These are phyloP conservation scores for Meles meles DNA, from an alignment of 2,113 vertebrate genomes.

Conservation along the genomic window DNA sequence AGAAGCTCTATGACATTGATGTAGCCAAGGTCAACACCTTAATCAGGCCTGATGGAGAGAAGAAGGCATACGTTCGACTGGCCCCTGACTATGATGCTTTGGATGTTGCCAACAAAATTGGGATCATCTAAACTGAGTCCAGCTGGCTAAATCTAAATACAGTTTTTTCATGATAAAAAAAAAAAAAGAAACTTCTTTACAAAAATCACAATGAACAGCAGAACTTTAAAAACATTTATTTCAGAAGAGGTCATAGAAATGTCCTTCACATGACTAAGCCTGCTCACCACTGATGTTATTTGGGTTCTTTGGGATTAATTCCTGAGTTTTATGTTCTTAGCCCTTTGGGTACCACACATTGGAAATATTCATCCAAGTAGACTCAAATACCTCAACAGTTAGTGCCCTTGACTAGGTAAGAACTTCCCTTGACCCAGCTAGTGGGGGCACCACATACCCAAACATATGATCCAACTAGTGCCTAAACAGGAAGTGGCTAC, in stretches of 20 bases:
- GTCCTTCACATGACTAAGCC: background rate
- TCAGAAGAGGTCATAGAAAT: background rate
- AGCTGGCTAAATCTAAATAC: too few species aligned
- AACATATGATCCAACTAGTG: background rate
- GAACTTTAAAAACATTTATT: background rate
- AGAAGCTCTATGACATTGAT: too few species aligned
- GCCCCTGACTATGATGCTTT: too few species aligned
- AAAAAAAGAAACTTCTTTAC: background rate
- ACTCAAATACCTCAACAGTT: background rate
- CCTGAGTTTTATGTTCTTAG: background rate
- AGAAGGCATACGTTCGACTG: too few species aligned
- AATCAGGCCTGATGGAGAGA: too few species aligned
- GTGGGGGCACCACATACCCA: background rate
- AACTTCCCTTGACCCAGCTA: background rate
- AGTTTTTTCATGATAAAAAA: too few species aligned
- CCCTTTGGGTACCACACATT: background rate
- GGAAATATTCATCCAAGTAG: background rate
- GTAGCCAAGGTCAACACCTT: too few species aligned
- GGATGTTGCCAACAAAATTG: too few species aligned
- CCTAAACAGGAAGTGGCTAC: conserved; percentile 12
- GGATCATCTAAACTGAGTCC: too few species aligned
- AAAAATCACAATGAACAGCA: background rate
- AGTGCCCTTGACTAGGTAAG: background rate
- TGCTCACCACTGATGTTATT: background rate
- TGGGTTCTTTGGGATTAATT: background rate